phyloP scores from a whole-genome alignment of 2,797 vertebrate species.

The Alauda arvensis region DNA sequence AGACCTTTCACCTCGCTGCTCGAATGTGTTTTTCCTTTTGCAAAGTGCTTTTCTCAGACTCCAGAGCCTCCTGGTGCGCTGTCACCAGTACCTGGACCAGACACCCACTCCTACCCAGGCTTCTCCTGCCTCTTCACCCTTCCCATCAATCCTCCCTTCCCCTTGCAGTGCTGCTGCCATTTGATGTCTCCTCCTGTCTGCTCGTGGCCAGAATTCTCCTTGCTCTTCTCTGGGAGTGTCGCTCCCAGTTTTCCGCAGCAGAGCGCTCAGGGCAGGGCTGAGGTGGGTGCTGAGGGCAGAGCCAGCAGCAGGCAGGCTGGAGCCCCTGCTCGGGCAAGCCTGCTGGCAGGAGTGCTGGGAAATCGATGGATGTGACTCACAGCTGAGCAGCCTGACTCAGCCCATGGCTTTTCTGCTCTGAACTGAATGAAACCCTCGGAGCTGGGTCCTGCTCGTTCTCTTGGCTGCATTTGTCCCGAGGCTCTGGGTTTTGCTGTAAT shows the following conservation, averaged over 20 bases:
- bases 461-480: accelerated
- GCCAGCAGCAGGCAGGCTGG: not conserved
- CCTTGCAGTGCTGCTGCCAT: not conserved
- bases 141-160: not conserved
- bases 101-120: constrained; percentile 7
- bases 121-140: not conserved
- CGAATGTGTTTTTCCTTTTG: not conserved
- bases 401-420: not conserved
- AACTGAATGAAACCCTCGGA: not conserved
- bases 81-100: constrained; percentile 15
- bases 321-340: not conserved
- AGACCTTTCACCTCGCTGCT: constrained; percentile 41
- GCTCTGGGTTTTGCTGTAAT: not conserved
- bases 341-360: not conserved
- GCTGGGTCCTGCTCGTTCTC: not conserved
- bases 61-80: not conserved
- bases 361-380: not conserved
- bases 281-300: not conserved
- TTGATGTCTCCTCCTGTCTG: not conserved
- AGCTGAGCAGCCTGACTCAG: not conserved
- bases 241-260: accelerated
- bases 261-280: accelerated
- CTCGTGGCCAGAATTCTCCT: not conserved
- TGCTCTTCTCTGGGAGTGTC: not conserved
- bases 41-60: not conserved